A percentile compares a stretch with the other conserved stretches of the same genome.
Evolutionary conservation across 2,888 invertebrate species (phyloP).

Genomic region (Eristalinus aeneus): DNA sequence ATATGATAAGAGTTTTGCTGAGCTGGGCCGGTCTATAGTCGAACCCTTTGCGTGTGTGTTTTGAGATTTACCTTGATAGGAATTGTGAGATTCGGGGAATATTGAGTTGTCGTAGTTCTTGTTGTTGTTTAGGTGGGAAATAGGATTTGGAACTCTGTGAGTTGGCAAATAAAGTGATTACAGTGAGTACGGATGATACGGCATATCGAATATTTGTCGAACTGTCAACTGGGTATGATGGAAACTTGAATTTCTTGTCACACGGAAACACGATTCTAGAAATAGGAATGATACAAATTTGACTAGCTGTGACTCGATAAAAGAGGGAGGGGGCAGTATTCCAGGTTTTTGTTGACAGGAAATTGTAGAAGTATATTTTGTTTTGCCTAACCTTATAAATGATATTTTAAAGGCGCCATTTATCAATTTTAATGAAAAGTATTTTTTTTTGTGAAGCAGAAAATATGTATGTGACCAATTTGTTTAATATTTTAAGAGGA

Average conservation of each 20-base stretch:
- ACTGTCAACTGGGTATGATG: background rate
- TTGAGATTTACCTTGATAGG: background rate
- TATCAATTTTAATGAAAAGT: too few relatives aligned
- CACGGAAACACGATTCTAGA: too few relatives aligned
- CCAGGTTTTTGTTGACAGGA: too few relatives aligned
- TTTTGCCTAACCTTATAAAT: too few relatives aligned
- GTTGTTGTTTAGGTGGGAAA: background rate
- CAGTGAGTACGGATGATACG: background rate
- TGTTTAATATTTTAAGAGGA: too few relatives aligned
- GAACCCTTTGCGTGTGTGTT: background rate
- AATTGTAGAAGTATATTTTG: too few relatives aligned
- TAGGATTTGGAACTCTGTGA: background rate
- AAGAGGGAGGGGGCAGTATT: too few relatives aligned
- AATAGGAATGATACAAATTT: background rate
- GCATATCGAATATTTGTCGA: background rate
- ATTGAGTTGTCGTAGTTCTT: too few relatives aligned
- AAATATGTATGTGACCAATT: too few relatives aligned
- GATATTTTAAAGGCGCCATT: too few relatives aligned
- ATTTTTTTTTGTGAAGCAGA: too few relatives aligned
- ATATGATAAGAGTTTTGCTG: background rate
- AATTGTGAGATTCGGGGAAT: background rate
- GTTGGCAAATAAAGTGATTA: background rate
- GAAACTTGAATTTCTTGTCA: background rate
- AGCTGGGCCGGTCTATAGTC: too few relatives aligned
- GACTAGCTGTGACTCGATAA: background rate